Percentiles rank a stretch among this genome's conserved stretches.
These are phyloP conservation scores for Erebia aethiops DNA, from an alignment of 2,888 invertebrate genomes.

Conservation along the genomic window DNA sequence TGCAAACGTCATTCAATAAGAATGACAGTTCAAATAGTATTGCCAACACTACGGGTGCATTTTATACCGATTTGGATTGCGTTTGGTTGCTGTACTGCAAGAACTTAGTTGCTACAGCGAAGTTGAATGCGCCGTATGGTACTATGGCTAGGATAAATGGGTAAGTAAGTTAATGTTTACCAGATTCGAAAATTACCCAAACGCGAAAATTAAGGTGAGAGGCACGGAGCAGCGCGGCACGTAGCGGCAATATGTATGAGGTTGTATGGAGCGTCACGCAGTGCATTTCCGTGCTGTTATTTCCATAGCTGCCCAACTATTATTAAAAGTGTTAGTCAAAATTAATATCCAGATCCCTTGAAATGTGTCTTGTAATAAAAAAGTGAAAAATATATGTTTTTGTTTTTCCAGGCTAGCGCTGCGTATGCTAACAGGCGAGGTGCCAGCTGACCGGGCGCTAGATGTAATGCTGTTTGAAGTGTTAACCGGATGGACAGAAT, in stretches of 20 bases:
- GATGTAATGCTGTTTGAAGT: slow-evolving; percentile 77
- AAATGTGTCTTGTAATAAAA: too few relatives aligned
- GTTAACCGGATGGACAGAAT: slow-evolving; percentile 72
- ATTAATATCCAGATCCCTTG: too few relatives aligned
- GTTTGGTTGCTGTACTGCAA: slow-evolving; percentile 84
- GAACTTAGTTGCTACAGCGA: slow-evolving; percentile 80
- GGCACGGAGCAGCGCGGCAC: too few relatives aligned
- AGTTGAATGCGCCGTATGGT: slow-evolving; percentile 78
- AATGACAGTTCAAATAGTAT: slow-evolving; percentile 49
- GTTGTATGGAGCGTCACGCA: too few relatives aligned
- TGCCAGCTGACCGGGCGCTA: slow-evolving; percentile 72
- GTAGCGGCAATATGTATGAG: too few relatives aligned
- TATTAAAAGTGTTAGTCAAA: too few relatives aligned
- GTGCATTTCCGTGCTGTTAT: too few relatives aligned
- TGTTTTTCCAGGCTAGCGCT: slow-evolving; percentile 73
- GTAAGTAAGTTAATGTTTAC: slow-evolving; percentile 52
- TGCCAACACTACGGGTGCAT: slow-evolving; percentile 48
- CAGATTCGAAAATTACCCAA: too few relatives aligned
- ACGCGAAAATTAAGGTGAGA: too few relatives aligned
- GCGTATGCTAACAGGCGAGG: slow-evolving; percentile 76
- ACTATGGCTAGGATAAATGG: slow-evolving; percentile 84
- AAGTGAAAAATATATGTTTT: background rate
- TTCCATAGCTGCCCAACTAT: too few relatives aligned
- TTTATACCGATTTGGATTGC: slow-evolving; percentile 79
- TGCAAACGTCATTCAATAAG: slow-evolving; percentile 60